Base-by-base conservation (phyloP, 2,797 vertebrate species). In the Benthosema pterotum region DNA sequence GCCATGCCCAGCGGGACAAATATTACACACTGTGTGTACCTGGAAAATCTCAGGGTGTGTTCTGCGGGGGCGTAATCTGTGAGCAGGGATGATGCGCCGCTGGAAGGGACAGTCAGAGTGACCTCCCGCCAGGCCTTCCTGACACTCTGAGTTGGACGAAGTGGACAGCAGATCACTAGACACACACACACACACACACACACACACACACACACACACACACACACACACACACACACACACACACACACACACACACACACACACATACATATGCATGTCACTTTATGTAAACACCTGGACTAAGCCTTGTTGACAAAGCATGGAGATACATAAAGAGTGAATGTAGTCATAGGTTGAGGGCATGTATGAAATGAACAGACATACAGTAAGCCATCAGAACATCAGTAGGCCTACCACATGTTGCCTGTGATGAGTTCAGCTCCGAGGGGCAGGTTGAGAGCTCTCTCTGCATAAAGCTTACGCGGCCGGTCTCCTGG, bases 371-470 rank as follows among this genome's bases (percentile, higher is more conserved):
- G 50, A 6, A 42, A 2, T 43, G 12, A 2, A 0, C 11, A 16
- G 7, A 58, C 4, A 9, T 22, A 19, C 13, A 47, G 18, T 7
- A 19, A 49, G 17, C 19, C 11, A n/a, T n/a, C n/a, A 42, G 32
- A 11, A 52, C 50, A 62, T 19, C 51, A 22, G 28, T 89, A n/a
- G n/a, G n/a, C n/a, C n/a, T n/a, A 94, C 93, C 93, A 93, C 90
- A 94, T 92, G 87, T 94, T 94, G 52, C 93, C 92, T 0, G 93
- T 93, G 72, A 94, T 94, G 71, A 94, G 91, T 73, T 94, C 93
- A 0, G 93, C 93, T 80, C 93, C 93, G 0, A 94, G 89, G 0
- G 93, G 93, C 74, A 94, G 85, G 83, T 94, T 94, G 58, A 94
- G 85, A 48, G 93, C 93, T 84, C 93, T 85, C 79, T 94, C 93